Percentiles rank a stretch among this genome's conserved stretches.
phyloP scores from a whole-genome alignment of 1,140 invertebrate genomes.

The Trachymyrmex septentrionalis region DNA sequence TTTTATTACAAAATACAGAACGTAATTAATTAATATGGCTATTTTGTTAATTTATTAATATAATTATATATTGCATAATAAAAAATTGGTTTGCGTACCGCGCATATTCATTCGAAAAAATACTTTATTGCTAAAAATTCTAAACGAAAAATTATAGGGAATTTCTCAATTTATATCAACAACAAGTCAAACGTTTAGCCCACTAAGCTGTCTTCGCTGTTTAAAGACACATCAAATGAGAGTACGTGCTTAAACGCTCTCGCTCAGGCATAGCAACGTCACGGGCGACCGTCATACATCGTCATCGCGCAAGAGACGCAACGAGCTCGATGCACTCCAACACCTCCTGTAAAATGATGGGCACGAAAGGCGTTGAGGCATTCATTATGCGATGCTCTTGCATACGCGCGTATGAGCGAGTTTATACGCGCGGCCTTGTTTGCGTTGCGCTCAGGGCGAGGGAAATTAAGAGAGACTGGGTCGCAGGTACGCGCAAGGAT shows the following conservation, averaged over 20 bases:
- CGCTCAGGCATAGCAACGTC: slow-evolving; percentile 13
- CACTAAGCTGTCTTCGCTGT: not conserved
- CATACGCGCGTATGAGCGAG: slow-evolving; percentile 46
- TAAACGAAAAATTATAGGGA: not conserved
- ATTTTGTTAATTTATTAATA: not conserved
- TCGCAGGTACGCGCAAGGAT: slow-evolving; percentile 33
- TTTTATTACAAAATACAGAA: not conserved
- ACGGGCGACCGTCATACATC: slow-evolving; percentile 25
- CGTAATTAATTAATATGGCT: not conserved
- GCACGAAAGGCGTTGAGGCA: slow-evolving; percentile 42
- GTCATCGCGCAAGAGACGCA: slow-evolving; percentile 19
- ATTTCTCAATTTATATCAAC: not conserved
- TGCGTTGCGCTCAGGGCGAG: slow-evolving; percentile 48
- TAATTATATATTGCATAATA: not conserved
- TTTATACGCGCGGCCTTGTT: slow-evolving; percentile 56
- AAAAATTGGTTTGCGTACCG: not conserved
- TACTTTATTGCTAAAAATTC: not conserved
- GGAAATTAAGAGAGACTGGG: slow-evolving; percentile 58
- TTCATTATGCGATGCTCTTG: slow-evolving; percentile 58
- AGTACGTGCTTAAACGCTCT: slow-evolving; percentile 38
- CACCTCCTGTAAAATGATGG: slow-evolving; percentile 52
- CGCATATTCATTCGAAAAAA: not conserved
- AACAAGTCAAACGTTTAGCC: slow-evolving; percentile 5
- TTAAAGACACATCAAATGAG: slow-evolving; percentile 22
- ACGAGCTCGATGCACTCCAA: slow-evolving; percentile 57